phyloP scores from a whole-genome alignment of 1,140 invertebrate species.

The Armadillidium nasatum region DNA sequence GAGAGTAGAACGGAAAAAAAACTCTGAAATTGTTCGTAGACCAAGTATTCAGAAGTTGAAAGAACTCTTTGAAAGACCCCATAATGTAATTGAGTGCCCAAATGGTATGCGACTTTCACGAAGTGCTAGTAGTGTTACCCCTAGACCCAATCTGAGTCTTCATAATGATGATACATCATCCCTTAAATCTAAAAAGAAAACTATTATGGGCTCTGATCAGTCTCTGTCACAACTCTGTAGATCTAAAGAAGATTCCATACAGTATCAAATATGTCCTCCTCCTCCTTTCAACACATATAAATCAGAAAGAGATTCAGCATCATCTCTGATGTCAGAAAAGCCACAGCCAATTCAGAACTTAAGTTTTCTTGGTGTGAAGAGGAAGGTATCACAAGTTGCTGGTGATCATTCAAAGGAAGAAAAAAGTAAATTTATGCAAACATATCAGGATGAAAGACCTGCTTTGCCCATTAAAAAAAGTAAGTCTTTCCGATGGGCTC shows the following conservation, averaged over 20 bases:
- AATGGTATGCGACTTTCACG: slow-evolving; percentile 25
- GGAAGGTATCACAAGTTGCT: not conserved
- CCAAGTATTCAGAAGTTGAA: slow-evolving; percentile 53
- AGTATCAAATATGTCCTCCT: slow-evolving; percentile 24
- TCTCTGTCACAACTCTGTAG: slow-evolving; percentile 12
- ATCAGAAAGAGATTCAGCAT: not conserved
- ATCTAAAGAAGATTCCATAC: not conserved
- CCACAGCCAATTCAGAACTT: not conserved
- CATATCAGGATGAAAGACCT: slow-evolving; percentile 35
- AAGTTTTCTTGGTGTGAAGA: not conserved
- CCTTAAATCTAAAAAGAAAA: slow-evolving; percentile 39
- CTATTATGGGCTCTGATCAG: slow-evolving; percentile 40
- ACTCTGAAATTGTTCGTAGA: slow-evolving; percentile 47
- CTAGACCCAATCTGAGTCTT: slow-evolving; percentile 44
- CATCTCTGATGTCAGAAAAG: not conserved
- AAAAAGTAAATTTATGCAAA: not conserved
- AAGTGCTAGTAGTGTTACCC: slow-evolving; percentile 39
- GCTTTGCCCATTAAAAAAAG: slow-evolving; percentile 41
- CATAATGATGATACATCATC: slow-evolving; percentile 39
- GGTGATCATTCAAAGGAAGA: not conserved
- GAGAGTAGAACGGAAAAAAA: slow-evolving; percentile 39
- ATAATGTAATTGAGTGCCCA: not conserved
- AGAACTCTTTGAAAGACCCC: slow-evolving; percentile 52
- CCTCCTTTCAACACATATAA: not conserved
- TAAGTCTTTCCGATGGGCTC: slow-evolving; percentile 36